These are phyloP conservation scores for Trachelipus rathkii DNA, from an alignment of 1,140 invertebrate species.

Conservation along the genomic window DNA sequence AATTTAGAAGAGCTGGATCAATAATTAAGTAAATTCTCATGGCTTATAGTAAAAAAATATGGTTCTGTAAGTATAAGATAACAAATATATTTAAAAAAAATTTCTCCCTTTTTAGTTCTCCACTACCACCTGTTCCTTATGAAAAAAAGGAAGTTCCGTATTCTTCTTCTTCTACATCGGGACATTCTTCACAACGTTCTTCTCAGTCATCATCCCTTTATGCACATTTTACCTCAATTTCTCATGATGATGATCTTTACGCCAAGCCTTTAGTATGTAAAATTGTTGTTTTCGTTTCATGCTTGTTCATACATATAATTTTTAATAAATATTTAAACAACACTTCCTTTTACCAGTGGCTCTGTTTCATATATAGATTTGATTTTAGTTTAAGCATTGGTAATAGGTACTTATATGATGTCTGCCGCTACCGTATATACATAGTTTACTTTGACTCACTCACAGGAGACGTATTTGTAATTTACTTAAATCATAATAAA, in stretches of 20 bases:
- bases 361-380: too few species aligned
- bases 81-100: constrained; percentile 19
- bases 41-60: not conserved
- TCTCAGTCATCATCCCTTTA: constrained; percentile 41
- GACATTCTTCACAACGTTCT: constrained; percentile 50
- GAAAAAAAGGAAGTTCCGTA: constrained; percentile 54
- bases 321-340: too few species aligned
- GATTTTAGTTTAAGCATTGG: too few species aligned
- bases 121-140: constrained; percentile 64
- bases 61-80: not conserved
- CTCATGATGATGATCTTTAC: constrained; percentile 63
- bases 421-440: too few species aligned
- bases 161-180: constrained; percentile 48
- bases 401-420: too few species aligned
- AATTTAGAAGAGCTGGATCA: constrained; percentile 44
- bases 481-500: too few species aligned
- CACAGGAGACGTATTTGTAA: too few species aligned
- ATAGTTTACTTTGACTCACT: too few species aligned
- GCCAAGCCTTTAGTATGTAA: constrained; percentile 56
- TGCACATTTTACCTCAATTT: constrained; percentile 48
- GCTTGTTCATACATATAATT: too few species aligned
- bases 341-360: too few species aligned
- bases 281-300: not conserved
- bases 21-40: constrained; percentile 60
- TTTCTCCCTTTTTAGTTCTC: constrained; percentile 56